A percentile compares a stretch with the other conserved stretches of the same genome.
Conservation (phyloP, 2,888 invertebrate species). For the Lithophane semibrunnea region DNA sequence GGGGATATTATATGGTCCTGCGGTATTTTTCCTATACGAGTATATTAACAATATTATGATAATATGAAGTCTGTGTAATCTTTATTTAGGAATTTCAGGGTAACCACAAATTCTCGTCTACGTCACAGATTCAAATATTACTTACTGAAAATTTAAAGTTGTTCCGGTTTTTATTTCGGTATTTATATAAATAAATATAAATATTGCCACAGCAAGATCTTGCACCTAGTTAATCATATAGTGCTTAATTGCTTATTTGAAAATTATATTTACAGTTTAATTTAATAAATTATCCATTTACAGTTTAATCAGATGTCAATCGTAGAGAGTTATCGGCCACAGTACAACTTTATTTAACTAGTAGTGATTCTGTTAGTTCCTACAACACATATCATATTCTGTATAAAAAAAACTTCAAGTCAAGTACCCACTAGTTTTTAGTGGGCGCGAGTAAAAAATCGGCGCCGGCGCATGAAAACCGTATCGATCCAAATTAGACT, state of each 20-base stretch:
- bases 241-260: neutral
- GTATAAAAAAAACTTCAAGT: conserved; percentile 43
- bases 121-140: neutral
- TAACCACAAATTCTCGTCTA: neutral
- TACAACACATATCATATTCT: conserved; percentile 30
- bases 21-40: neutral
- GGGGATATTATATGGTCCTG: conserved; percentile 5
- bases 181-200: too few species aligned
- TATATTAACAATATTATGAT: conserved; percentile 8
- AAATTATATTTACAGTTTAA: conserved; percentile 2
- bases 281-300: neutral
- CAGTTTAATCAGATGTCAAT: conserved; percentile 1
- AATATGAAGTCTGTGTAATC: neutral
- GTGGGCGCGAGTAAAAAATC: conserved; percentile 65
- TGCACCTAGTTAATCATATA: neutral
- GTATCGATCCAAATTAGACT: neutral
- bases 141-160: neutral
- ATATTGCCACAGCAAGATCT: neutral
- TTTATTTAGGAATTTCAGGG: neutral
- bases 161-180: neutral
- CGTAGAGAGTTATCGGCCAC: neutral
- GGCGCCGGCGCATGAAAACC: conserved; percentile 64
- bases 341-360: conserved; percentile 2
- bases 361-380: conserved; percentile 19
- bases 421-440: conserved; percentile 43